Base-by-base conservation (phyloP, 2,797 vertebrate genomes). In the Myotis pilosus region DNA sequence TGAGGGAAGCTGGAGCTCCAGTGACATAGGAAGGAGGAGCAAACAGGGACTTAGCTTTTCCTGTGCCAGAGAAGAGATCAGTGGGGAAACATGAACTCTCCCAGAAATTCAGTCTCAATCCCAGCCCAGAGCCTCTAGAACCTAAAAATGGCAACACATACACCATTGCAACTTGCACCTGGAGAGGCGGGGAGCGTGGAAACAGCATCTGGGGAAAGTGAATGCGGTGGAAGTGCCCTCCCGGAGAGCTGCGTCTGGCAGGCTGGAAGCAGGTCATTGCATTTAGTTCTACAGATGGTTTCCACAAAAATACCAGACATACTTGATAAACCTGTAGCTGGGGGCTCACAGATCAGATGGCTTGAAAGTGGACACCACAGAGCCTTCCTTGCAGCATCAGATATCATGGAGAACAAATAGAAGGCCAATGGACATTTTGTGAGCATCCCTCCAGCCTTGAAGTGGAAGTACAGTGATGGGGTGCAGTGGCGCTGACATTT, bases 251-350 rank as follows among this genome's bases (percentile, higher is more conserved):
- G 28, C 36, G 10, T 69, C 57, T 53, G 44, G 6, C 13, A 69
- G 36, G 36, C 72, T 89, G 44, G 84, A 86, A 86, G 84, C n/a
- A 95, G 51, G 33, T n/a, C 69, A 91, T 92, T 75, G 12, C 30
- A 10, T 69, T 89, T 62, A 79, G 49, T 16, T 66, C 93, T 89
- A 72, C 64, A 94, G 55, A 92, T 85, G 68, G 71, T 80, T 92
- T 88, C 60, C 7, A 92, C 41, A 33, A 94, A 86, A 92, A 85
- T 80, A 62, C n/a, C 53, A 83, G 82, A 47, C 8, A 44, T 3
- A 53, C 49, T 55, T 94, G 76, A 85, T 74, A 22, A 68, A 91
- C 87, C 53, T 95, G 2, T 38, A 80, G 78, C 89, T 89, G 60
- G 80, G 53, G 89, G 81, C 49, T 95, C 76, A 78, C 62, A 88